Evolutionary conservation across 2,113 vertebrate genomes (phyloP).

Genomic region (Nannobrachium achirus): DNA sequence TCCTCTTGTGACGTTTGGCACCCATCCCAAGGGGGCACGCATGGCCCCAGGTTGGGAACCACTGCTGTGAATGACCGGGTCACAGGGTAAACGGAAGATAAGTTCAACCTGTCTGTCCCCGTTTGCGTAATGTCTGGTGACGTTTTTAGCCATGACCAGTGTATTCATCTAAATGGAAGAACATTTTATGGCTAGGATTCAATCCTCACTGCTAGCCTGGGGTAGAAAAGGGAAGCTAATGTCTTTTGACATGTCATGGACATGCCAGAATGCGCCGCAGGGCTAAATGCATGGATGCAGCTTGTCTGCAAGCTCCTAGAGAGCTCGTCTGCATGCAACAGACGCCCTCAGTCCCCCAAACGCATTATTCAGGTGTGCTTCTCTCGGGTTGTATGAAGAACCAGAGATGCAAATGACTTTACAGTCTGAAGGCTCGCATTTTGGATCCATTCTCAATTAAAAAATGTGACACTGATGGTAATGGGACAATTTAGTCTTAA

Average conservation of each 20-base stretch:
- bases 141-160: slow-evolving; percentile 59
- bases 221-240: slow-evolving; percentile 59
- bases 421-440: too few relatives aligned
- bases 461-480: not conserved
- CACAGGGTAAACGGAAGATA: slow-evolving; percentile 30
- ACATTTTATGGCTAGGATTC: slow-evolving; percentile 56
- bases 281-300: slow-evolving; percentile 49
- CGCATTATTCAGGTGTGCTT: slow-evolving; percentile 22
- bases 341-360: slow-evolving; percentile 8
- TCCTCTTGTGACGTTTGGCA: too few relatives aligned
- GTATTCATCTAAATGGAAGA: slow-evolving; percentile 70
- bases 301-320: not conserved
- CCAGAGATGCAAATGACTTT: too few relatives aligned
- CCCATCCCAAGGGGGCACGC: too few relatives aligned
- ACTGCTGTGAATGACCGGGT: not conserved
- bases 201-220: slow-evolving; percentile 51
- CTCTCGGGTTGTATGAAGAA: slow-evolving; percentile 10
- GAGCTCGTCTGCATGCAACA: slow-evolving; percentile 19
- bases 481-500: not conserved
- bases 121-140: slow-evolving; percentile 62
- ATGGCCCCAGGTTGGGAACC: too few relatives aligned
- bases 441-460: not conserved
- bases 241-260: slow-evolving; percentile 64
- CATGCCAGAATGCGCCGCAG: slow-evolving; percentile 44
- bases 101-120: slow-evolving; percentile 45